Evolutionary conservation across 2,113 vertebrate genomes (phyloP).

Genomic region (Siniperca knerii): DNA sequence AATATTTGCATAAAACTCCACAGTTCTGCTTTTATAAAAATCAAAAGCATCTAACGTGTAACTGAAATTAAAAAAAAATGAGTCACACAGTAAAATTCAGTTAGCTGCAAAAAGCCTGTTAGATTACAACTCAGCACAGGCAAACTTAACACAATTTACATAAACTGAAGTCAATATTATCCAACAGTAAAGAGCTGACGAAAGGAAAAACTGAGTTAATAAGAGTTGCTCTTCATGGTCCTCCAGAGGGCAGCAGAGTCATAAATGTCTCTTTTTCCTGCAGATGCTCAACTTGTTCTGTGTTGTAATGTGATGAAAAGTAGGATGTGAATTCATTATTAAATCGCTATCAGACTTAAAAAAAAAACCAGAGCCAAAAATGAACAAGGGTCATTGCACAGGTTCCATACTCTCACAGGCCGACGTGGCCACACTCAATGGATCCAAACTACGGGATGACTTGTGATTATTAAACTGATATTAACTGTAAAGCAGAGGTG

Average conservation of each 20-base stretch:
- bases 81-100: constrained; percentile 29
- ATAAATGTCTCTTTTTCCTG: neutral
- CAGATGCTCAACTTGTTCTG: neutral
- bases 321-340: neutral
- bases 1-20: constrained; percentile 72
- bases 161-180: neutral
- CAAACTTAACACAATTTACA: constrained; percentile 20
- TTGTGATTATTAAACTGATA: constrained; percentile 27
- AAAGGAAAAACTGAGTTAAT: neutral
- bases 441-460: constrained; percentile 7
- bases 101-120: constrained; percentile 47
- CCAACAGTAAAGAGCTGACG: neutral
- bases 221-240: neutral
- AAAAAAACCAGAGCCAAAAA: neutral
- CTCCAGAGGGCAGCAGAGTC: constrained; percentile 58
- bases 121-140: constrained; percentile 5
- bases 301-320: neutral
- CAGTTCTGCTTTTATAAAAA: constrained; percentile 39
- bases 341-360: neutral
- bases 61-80: constrained; percentile 37
- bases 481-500: constrained; percentile 25
- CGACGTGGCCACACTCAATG: constrained; percentile 42
- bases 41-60: neutral
- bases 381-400: neutral
- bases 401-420: constrained; percentile 59